phyloP scores from a whole-genome alignment of 2,888 invertebrate genomes.

The Apantesis nais region DNA sequence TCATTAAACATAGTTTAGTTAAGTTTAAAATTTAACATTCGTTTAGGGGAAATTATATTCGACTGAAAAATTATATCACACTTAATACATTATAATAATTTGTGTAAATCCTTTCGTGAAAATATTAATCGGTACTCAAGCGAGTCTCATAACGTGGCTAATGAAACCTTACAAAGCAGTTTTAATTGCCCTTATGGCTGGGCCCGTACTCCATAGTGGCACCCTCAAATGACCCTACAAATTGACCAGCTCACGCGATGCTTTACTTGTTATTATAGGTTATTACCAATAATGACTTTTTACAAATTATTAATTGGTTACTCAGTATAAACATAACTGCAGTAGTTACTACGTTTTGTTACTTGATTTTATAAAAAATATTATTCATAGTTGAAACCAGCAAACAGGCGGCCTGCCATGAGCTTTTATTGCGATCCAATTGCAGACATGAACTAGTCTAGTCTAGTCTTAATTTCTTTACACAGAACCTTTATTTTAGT shows the following conservation, averaged over 20 bases:
- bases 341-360: no score
- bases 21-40: no score
- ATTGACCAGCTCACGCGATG: slow-evolving; percentile 81
- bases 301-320: slow-evolving; percentile 30
- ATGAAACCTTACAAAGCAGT: slow-evolving; percentile 75
- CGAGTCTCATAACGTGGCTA: slow-evolving; percentile 53
- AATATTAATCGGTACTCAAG: slow-evolving; percentile 33
- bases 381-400: neutral
- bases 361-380: neutral
- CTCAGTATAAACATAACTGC: neutral
- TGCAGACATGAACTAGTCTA: no score
- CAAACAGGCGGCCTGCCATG: no score
- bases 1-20: no score
- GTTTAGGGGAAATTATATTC: no score
- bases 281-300: slow-evolving; percentile 51
- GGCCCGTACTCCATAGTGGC: slow-evolving; percentile 72
- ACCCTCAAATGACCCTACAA: slow-evolving; percentile 79
- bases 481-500: no score
- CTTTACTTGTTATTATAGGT: slow-evolving; percentile 55
- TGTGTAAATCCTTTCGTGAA: slow-evolving; percentile 20
- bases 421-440: no score
- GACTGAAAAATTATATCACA: neutral
- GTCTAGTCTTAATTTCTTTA: no score
- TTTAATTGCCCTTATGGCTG: slow-evolving; percentile 76
- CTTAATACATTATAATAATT: slow-evolving; percentile 9